These are phyloP conservation scores for Aphidoletes aphidimyza DNA, from an alignment of 2,888 invertebrate species.

Conservation along the genomic window DNA sequence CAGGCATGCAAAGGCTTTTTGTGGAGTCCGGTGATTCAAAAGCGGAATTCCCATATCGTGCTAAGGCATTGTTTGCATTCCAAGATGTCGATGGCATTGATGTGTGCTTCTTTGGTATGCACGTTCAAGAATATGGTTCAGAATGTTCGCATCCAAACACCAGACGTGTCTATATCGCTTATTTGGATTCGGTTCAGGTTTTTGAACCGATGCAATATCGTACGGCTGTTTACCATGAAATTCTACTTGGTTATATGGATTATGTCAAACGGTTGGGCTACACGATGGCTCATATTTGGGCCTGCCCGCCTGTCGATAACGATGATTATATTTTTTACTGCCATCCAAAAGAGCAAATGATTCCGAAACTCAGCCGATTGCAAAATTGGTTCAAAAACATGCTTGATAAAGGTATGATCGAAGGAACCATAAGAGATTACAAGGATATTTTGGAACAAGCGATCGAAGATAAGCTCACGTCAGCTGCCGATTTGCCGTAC, in stretches of 20 bases:
- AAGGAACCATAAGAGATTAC: conserved; percentile 97
- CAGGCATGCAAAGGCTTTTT: conserved; percentile 94
- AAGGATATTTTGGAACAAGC: conserved; percentile 99
- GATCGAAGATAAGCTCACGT: conserved; percentile 94
- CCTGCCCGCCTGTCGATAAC: conserved; percentile 99
- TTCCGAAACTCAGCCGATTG: conserved; percentile 98
- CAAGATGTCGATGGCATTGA: conserved; percentile 99
- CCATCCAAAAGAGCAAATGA: conserved; percentile 99
- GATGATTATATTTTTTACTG: conserved; percentile 99
- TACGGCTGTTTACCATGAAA: conserved; percentile 99
- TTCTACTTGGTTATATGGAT: conserved; percentile 97
- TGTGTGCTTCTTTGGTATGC: conserved; percentile 99
- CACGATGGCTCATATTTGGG: conserved; percentile 99
- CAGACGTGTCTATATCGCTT: conserved; percentile 97
- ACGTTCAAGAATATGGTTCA: conserved; percentile 99
- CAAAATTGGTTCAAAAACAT: conserved; percentile 99
- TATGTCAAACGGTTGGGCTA: conserved; percentile 98
- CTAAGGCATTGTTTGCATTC: conserved; percentile 99
- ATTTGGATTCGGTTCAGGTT: conserved; percentile 99
- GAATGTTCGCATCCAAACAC: conserved; percentile 95
- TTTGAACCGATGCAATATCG: conserved; percentile 97
- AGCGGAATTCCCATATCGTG: conserved; percentile 94
- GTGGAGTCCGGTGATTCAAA: conserved; percentile 88
- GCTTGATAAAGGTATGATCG: conserved; percentile 98
- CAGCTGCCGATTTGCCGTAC: conserved; percentile 95